Evolutionary conservation across 2,797 vertebrate genomes (phyloP).

Genomic region (Antrozous pallidus): DNA sequence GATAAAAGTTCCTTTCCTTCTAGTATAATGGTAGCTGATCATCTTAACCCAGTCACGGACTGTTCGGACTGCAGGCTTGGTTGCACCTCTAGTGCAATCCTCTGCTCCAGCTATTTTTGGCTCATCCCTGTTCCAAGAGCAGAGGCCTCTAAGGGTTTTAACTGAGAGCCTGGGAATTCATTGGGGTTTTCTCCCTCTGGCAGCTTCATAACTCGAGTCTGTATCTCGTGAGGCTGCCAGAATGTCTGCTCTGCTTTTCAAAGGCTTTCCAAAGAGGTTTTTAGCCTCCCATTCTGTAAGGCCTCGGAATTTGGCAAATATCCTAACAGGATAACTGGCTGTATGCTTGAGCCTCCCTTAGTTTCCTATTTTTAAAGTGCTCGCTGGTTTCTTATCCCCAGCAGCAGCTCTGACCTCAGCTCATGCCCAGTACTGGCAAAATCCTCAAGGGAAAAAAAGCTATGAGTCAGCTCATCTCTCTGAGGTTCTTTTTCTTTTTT

Average conservation of each 20-base stretch:
- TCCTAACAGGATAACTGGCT: not conserved
- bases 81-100: not conserved
- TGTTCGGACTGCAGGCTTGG: not conserved
- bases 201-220: constrained; percentile 17
- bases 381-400: constrained; percentile 11
- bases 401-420: not conserved
- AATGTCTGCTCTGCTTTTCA: constrained; percentile 30
- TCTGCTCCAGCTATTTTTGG: not conserved
- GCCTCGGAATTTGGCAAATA: constrained; percentile 34
- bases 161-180: not conserved
- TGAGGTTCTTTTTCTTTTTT: not conserved
- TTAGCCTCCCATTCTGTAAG: constrained; percentile 36
- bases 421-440: not conserved
- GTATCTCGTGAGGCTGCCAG: constrained; percentile 26
- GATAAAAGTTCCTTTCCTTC: not conserved
- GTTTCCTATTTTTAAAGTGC: not conserved
- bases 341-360: not conserved
- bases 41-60: not conserved
- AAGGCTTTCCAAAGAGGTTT: constrained; percentile 15
- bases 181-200: not conserved
- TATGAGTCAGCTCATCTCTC: not conserved
- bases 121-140: not conserved
- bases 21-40: not conserved
- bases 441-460: not conserved
- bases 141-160: not conserved